A percentile compares a stretch with the other conserved stretches of the same genome.
phyloP scores from a whole-genome alignment of 2,113 vertebrate species.

The Mastomys coucha region DNA sequence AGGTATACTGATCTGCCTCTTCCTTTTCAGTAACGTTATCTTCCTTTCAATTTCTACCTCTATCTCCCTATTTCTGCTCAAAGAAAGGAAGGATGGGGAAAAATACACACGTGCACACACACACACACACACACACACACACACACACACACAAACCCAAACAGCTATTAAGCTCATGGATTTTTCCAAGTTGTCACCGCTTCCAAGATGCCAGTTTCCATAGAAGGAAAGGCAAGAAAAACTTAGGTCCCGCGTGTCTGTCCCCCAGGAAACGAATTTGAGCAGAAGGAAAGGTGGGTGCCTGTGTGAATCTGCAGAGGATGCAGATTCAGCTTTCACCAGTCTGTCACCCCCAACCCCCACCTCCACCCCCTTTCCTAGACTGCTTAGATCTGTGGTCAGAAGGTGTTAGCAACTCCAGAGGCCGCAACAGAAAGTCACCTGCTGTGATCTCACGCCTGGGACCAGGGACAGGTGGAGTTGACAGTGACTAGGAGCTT shows the following conservation, averaged over 20 bases:
- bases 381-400: background rate
- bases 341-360: slow-evolving; percentile 2
- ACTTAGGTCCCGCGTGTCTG: background rate
- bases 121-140: slow-evolving; percentile 60
- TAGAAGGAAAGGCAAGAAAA: slow-evolving; percentile 45
- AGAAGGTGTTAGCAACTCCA: slow-evolving; percentile 1
- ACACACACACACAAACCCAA: slow-evolving; percentile 32
- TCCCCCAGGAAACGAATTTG: slow-evolving; percentile 82
- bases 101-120: background rate
- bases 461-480: slow-evolving; percentile 82
- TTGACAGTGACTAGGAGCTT: slow-evolving; percentile 53
- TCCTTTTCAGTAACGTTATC: background rate
- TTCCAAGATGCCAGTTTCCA: background rate
- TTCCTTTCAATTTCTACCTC: slow-evolving; percentile 15
- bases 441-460: slow-evolving; percentile 76
- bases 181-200: slow-evolving; percentile 5
- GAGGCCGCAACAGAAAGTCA: slow-evolving; percentile 62
- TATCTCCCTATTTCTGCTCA: background rate
- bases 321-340: background rate
- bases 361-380: background rate
- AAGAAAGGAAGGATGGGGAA: background rate
- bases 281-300: slow-evolving; percentile 14
- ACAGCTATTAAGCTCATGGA: background rate
- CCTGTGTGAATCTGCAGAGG: background rate
- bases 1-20: slow-evolving; percentile 40